phyloP scores from a whole-genome alignment of 2,113 vertebrate species.

The Clupea harengus region DNA sequence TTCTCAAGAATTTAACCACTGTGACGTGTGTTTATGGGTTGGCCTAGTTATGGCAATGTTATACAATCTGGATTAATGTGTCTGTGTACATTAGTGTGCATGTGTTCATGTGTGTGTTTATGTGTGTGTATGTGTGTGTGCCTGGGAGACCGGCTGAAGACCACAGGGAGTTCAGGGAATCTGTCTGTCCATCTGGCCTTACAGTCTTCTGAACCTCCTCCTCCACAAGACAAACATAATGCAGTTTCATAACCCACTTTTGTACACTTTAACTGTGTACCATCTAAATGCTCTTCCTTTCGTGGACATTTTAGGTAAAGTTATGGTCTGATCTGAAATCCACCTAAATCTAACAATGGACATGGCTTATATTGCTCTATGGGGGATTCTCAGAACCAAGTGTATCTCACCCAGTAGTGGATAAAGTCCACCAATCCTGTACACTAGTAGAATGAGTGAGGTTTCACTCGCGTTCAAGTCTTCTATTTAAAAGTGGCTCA shows the following conservation, averaged over 20 bases:
- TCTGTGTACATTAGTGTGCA: not conserved
- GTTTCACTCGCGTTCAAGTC: not conserved
- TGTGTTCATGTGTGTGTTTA: not conserved
- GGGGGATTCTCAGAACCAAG: too few species aligned
- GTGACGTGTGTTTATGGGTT: not conserved
- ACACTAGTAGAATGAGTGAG: not conserved
- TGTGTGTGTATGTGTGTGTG: not conserved
- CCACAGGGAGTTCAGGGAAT: conserved; percentile 18
- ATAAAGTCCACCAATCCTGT: not conserved
- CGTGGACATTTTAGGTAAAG: not conserved
- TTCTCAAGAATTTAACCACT: not conserved
- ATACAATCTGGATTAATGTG: not conserved
- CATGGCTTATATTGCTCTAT: too few species aligned
- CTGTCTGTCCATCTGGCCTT: conserved; percentile 30
- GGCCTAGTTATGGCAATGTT: not conserved
- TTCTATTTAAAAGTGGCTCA: not conserved
- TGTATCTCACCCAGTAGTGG: not conserved
- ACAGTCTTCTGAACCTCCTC: not conserved
- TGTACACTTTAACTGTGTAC: not conserved
- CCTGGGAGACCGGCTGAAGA: not conserved
- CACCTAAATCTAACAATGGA: too few species aligned
- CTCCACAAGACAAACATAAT: not conserved
- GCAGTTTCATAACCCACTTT: not conserved
- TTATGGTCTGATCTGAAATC: too few species aligned
- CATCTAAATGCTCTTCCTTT: not conserved